Base-by-base conservation (phyloP, 2,113 vertebrate genomes). In the Speoplatyrhinus poulsoni region DNA sequence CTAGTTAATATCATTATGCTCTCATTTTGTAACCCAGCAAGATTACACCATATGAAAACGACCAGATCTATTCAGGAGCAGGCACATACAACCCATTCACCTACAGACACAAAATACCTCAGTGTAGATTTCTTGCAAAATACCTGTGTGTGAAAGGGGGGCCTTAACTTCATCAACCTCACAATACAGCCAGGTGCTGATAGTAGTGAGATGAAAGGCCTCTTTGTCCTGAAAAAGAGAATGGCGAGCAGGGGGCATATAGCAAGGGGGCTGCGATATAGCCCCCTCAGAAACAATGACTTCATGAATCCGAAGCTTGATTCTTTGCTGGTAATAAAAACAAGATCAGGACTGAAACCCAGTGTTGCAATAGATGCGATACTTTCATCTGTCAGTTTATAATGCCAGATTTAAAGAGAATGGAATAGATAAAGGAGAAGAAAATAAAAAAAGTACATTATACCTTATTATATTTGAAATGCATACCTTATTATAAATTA, bases 151-250 rank as follows among this genome's bases (percentile, higher is more conserved):
- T 76, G 68, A 85, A 80, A 79, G 65, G 67, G 62, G 50, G 75
- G 64, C 66, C 61, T 62, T 59, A 67, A 83, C 84, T 77, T 59
- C 16, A 66, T 76, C 78, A 71, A 57, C 49, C 73, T 75, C 69
- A 65, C 78, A 82, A 76, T 81, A 60, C 57, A 52, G 78, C 75
- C 74, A 70, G 85, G 64, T 82, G 66, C n/a, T 57, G 49, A 59
- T 69, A 66, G 70, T 16, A 9, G 17, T 3, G 53, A 26, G 79
- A 62, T 68, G 71, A 72, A 33, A 72, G n/a, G 13, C 49, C 19
- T 69, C 57, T 82, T 75, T 80, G 73, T 82, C 17, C 16, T 16
- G 36, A 60, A 32, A 19, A 62, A 41, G 36, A 41, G 36, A 41
- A 41, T 41, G 5, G 36, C 36, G 36, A 7, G 36, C 4, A 6